Base-by-base conservation (phyloP, 2,113 vertebrate genomes). In the Eleginops maclovinus region DNA sequence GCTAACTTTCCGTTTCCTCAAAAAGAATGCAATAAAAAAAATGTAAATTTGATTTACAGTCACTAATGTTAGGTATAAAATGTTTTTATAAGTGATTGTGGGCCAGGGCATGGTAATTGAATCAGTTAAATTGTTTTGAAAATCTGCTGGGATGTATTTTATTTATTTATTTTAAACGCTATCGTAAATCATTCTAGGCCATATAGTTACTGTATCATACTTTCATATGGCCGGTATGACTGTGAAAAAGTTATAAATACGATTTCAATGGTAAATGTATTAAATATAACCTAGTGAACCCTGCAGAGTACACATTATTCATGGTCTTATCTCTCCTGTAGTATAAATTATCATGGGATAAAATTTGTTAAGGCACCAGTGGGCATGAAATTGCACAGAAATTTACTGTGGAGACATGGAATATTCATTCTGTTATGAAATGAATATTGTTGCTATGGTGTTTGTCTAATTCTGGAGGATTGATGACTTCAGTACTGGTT, bases 351-450 rank as follows among this genome's bases (percentile, higher is more conserved):
- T 63, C 61, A 53, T 26, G 24, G 71, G 79, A 26, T 19, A 26
- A 10, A 51, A 59, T 54, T 17, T 51, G 54, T 56, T 31, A 53
- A 46, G 3, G 53, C 58, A 40, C 64, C 70, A 83, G 44, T 55
- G 71, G 47, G 66, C 54, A 19, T 63, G 51, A 77, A 74, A 61
- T 62, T 22, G 6, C 49, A 77, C 66, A 47, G 59, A 58, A 59
- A 53, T 73, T 46, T 1, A 0, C 47, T 54, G 60, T 17, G 8
- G 44, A 46, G 59, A 28, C 13, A 21, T 21, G 24, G 8, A 76
- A 19, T 0, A n/a, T 3, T 54, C 10, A 19, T 28, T 28, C 56
- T 51, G 58, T 40, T 74, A 22, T 36, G 11, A 75, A 41, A 13
- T 43, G 28, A 59, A 28, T 28, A 28, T 9, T 63, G 4, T n/a